phyloP scores from a whole-genome alignment of 2,888 invertebrate genomes.

The Chirona hameri region DNA sequence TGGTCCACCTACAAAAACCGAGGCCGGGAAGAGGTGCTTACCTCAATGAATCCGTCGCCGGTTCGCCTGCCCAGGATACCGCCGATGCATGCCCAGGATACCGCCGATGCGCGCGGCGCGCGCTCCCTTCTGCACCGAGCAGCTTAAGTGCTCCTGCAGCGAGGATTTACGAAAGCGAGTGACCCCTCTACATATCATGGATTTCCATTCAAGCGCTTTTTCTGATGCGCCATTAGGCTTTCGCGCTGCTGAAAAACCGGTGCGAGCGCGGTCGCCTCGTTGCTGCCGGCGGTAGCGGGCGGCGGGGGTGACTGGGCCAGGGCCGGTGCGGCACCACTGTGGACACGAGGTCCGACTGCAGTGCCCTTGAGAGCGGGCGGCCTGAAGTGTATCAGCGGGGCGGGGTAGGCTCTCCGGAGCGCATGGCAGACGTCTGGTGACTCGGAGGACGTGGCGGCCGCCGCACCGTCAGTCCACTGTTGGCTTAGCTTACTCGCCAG shows the following conservation, averaged over 20 bases:
- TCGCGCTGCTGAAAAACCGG: background rate
- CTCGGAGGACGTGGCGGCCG: background rate
- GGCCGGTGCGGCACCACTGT: background rate
- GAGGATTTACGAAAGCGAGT: background rate
- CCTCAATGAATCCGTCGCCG: background rate
- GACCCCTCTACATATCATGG: background rate
- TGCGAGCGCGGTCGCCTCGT: background rate
- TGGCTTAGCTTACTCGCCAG: conserved; percentile 22
- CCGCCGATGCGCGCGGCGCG: no score
- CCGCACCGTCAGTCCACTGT: background rate
- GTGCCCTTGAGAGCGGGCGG: background rate
- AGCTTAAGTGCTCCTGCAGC: conserved; percentile 4
- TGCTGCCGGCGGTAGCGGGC: no score
- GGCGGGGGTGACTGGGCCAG: no score
- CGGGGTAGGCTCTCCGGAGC: background rate
- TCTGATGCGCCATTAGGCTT: background rate
- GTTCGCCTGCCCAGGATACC: background rate
- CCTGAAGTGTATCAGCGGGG: background rate
- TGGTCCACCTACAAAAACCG: background rate
- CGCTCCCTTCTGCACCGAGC: background rate
- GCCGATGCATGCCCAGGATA: background rate
- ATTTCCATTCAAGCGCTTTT: background rate
- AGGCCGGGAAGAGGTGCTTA: background rate
- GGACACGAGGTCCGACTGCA: background rate
- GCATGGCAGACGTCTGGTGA: background rate